Evolutionary conservation across 2,113 vertebrate species (phyloP), one percentile per base, ranked within the genome.

Genomic region (Phylloscopus whistleri): DNA sequence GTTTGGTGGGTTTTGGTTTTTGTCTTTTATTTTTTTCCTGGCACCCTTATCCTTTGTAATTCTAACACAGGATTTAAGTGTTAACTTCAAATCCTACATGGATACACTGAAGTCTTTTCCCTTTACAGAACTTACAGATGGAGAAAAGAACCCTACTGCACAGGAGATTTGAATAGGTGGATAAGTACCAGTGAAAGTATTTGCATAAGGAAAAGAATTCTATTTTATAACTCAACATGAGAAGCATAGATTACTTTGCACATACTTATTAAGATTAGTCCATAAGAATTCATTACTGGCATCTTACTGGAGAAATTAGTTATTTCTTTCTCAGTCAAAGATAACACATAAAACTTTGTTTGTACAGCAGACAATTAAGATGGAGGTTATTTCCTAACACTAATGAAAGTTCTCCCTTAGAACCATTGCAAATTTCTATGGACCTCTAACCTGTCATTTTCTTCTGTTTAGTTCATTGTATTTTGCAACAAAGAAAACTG

Each of bases 351-450:
- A 85, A 96, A 91, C 85, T 96, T 80, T 97, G 94, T 94, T 97
- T 94, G 74, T 91, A 85, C 89, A 97, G 69, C 93, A 93, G 95
- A 97, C 94, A 96, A 97, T 96, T 95, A 96, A 95, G 91, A 93
- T 93, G 83, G 90, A 95, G 84, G 89, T 96, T 96, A 97, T 97
- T 97, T 97, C 93, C 89, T 95, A 95, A 94, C 92, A 95, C 87
- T 92, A 93, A 93, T 94, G 84, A 93, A 77, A 83, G 78, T 91
- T 95, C 91, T 93, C 84, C 77, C 87, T 95, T 86, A 89, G 92
- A 96, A 94, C 87, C 78, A 84, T 79, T 95, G 86, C 79, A 92
- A 93, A 95, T 94, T 97, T 87, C 53, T 95, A 96, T 96, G 81
- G 56, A 92, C 80, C 56, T 87, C 92, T 84, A 87, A 69, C 78